phyloP scores from a whole-genome alignment of 2,113 vertebrate species.

The Solenodon paradoxus region DNA sequence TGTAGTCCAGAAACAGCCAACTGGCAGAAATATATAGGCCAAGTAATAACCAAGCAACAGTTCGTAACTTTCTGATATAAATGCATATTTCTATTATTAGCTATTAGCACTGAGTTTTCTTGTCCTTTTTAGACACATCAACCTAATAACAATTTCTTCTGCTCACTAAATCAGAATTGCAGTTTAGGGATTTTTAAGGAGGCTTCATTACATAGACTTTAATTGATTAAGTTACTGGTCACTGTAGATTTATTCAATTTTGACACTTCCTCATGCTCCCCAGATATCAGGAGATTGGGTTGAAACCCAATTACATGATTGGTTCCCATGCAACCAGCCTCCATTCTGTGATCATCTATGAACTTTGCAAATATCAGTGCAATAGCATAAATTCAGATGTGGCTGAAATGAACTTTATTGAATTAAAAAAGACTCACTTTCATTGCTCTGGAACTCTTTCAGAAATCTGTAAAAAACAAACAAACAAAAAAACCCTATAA shows the following conservation, averaged over 20 bases:
- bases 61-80: too few relatives aligned
- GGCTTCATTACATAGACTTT: too few relatives aligned
- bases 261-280: too few relatives aligned
- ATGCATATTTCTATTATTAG: too few relatives aligned
- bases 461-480: too few relatives aligned
- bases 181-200: neutral
- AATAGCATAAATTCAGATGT: neutral
- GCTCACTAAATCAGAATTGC: neutral
- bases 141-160: neutral
- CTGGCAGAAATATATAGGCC: neutral
- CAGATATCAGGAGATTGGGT: neutral
- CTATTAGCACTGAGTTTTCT: neutral
- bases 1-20: neutral
- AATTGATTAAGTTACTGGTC: too few relatives aligned
- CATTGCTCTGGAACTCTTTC: neutral
- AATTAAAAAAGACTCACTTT: neutral
- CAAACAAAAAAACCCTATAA: too few relatives aligned
- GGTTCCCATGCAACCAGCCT: neutral
- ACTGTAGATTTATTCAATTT: too few relatives aligned
- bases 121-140: neutral
- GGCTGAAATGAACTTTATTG: neutral
- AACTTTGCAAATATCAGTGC: neutral
- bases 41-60: too few relatives aligned
- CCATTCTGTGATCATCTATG: neutral
- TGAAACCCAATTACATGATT: neutral